Percentiles rank a stretch among this genome's conserved stretches.
Conservation (phyloP, 2,797 vertebrate genomes). For the Anguilla megastoma region DNA sequence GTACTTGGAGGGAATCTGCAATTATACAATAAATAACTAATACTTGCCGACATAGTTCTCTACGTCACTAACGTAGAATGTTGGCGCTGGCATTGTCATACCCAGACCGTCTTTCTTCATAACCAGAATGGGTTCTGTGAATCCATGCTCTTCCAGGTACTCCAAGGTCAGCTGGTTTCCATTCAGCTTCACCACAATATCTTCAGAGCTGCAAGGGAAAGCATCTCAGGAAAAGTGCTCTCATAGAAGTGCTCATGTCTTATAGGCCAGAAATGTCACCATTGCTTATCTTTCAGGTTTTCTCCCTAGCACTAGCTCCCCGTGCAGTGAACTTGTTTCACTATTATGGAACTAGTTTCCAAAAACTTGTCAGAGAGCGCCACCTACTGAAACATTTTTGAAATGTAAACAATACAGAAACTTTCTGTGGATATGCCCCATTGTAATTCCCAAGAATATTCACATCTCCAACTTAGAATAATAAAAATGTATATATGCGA, state of each 20-base stretch:
- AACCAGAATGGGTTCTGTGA: conserved; percentile 89
- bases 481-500: not conserved
- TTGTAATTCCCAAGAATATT: not conserved
- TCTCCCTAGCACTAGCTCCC: not conserved
- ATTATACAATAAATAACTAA: not conserved
- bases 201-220: conserved; percentile 80
- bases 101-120: conserved; percentile 93
- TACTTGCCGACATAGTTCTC: conserved; percentile 93
- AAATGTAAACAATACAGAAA: conserved; percentile 29
- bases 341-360: not conserved
- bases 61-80: conserved; percentile 96
- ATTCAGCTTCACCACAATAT: conserved; percentile 85
- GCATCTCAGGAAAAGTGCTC: not conserved
- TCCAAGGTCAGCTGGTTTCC: conserved; percentile 86
- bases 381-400: conserved; percentile 54
- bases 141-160: conserved; percentile 91
- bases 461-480: not conserved
- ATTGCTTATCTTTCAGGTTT: not conserved
- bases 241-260: not conserved
- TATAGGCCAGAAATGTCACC: not conserved
- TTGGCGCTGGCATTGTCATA: conserved; percentile 87
- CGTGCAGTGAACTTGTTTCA: not conserved
- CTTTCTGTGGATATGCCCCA: not conserved
- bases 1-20: not conserved
- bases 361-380: conserved; percentile 44